Evolutionary conservation across 1,140 invertebrate species (phyloP).

Genomic region (Leptoteleia sp.): DNA sequence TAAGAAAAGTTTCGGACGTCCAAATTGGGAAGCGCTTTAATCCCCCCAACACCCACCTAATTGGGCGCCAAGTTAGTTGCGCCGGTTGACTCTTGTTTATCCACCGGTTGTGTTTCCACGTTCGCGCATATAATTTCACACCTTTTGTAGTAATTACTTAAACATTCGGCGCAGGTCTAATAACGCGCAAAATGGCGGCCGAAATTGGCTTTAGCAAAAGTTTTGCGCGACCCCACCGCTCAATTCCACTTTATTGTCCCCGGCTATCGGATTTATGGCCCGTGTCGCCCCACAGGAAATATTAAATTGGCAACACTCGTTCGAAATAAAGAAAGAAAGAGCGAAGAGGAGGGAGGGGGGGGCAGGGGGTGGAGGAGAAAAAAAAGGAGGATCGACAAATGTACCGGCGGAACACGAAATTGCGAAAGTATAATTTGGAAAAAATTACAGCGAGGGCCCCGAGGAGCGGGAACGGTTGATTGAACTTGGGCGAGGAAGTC

Average conservation of each 20-base stretch:
- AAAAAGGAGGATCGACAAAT: slow-evolving; percentile 36
- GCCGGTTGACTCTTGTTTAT: slow-evolving; percentile 21
- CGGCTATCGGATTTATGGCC: slow-evolving; percentile 42
- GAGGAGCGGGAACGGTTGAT: slow-evolving; percentile 32
- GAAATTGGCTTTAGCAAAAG: slow-evolving; percentile 19
- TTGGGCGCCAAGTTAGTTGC: slow-evolving; percentile 25
- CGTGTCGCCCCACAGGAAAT: slow-evolving; percentile 52
- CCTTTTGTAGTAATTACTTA: slow-evolving; percentile 37
- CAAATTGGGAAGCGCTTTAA: slow-evolving; percentile 33
- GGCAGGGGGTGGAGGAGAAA: too few relatives aligned
- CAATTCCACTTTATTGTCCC: slow-evolving; percentile 47
- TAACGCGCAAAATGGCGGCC: not conserved
- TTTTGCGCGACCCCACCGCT: slow-evolving; percentile 18
- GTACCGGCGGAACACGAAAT: slow-evolving; percentile 37
- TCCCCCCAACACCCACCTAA: slow-evolving; percentile 25
- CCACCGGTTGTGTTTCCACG: slow-evolving; percentile 1
- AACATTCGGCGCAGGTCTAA: slow-evolving; percentile 25
- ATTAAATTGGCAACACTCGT: slow-evolving; percentile 49
- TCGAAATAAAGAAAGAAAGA: slow-evolving; percentile 37
- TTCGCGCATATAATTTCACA: slow-evolving; percentile 23
- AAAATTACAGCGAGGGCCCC: slow-evolving; percentile 16
- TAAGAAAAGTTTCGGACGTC: slow-evolving; percentile 41
- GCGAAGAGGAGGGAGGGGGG: too few relatives aligned
- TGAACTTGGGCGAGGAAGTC: slow-evolving; percentile 32
- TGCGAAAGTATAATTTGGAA: slow-evolving; percentile 41